Evolutionary conservation across 2,797 vertebrate species (phyloP), one percentile per base, ranked within the genome.

Genomic region (Peromyscus aztecus): DNA sequence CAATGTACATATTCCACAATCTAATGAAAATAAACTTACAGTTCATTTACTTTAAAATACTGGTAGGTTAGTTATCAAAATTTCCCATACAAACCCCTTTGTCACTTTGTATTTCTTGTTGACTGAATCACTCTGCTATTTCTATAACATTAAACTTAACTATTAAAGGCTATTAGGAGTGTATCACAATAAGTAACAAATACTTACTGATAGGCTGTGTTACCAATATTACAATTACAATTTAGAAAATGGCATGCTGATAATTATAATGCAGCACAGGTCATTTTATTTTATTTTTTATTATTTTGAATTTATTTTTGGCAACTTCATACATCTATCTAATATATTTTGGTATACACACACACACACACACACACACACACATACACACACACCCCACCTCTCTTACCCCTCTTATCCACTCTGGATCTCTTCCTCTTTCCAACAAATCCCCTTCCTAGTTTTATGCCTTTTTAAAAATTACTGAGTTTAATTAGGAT

Each of bases 61-160:
- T 73, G 92, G 34, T 0, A 96, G 29, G 9, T 76, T 71, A 85
- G 31, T 91, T 95, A 89, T 86, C 89, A 73, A 67, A 94, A 80
- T 91, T 90, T 1, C 23, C 17, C 52, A 16, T 11, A 75, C 57
- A 73, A 95, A 76, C 7, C 1, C 34, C 10, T 84, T 90, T 83
- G 37, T 67, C 21, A 84, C 2, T 11, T 84, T 84, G 17, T 78
- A 24, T 24, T 37, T 94, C 73, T 55, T 57, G n/a, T 34, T 67
- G 31, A 55, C 59, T 73, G 46, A 77, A 46, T 63, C 31, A 14
- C 73, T 43, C 11, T 55, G 84, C 11, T 91, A 59, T 91, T 95
- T 77, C 63, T 0, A 59, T 90, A 69, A 61, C 55, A 82, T 89
- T 85, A 86, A 81, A 91, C 11, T 61, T 57, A 43, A 84, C 4